Evolutionary conservation across 2,888 invertebrate genomes (phyloP).

Genomic region (Megastigmus dorsalis): DNA sequence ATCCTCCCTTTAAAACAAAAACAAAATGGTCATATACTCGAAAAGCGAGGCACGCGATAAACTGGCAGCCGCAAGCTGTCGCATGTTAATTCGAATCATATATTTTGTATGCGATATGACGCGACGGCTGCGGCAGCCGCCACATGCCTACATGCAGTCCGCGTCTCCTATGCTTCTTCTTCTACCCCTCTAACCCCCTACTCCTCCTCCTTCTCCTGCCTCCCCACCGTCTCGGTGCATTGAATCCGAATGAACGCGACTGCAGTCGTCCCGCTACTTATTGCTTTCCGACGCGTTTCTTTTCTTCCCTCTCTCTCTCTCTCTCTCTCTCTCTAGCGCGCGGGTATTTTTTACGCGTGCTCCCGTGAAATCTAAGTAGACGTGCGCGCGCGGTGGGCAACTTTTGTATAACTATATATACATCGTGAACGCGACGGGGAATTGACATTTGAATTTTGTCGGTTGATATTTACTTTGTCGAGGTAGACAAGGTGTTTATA

Average conservation of each 20-base stretch:
- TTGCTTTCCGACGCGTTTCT: not conserved
- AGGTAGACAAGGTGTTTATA: not conserved
- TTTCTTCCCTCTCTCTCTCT: not conserved
- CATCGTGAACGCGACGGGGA: too few relatives aligned
- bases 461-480: not conserved
- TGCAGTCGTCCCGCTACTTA: not conserved
- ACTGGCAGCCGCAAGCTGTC: not conserved
- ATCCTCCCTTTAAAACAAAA: too few relatives aligned
- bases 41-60: not conserved
- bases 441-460: too few relatives aligned
- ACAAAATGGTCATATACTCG: too few relatives aligned
- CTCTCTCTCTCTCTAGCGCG: not conserved
- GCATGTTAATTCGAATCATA: slow-evolving; percentile 20
- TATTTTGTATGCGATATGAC: slow-evolving; percentile 40
- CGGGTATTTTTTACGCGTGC: not conserved
- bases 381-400: not conserved
- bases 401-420: too few relatives aligned
- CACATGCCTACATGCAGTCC: slow-evolving; percentile 7
- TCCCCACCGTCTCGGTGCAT: not conserved
- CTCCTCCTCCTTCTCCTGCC: not conserved
- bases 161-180: not conserved
- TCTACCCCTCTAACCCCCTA: not conserved
- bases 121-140: too few relatives aligned
- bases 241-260: slow-evolving; percentile 34
- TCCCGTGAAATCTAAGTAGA: slow-evolving; percentile 39